These are phyloP conservation scores for Shinisaurus crocodilurus DNA, from an alignment of 2,113 vertebrate species.

Conservation along the genomic window DNA sequence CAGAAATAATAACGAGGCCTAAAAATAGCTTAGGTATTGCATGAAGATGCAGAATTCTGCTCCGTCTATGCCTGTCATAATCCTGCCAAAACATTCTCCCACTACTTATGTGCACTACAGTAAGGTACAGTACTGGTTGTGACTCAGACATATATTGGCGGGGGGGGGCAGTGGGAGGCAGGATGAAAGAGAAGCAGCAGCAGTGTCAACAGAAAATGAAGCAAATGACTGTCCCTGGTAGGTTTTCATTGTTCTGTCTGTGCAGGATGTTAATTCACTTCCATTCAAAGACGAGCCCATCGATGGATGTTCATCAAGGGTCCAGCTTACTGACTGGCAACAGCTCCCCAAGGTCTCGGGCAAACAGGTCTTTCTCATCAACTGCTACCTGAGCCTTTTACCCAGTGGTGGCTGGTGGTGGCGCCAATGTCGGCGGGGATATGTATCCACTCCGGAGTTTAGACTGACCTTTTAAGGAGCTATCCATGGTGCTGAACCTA, in stretches of 20 bases:
- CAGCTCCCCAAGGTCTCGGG: too few relatives aligned
- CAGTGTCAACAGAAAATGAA: neutral
- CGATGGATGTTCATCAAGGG: neutral
- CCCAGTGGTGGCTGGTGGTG: too few relatives aligned
- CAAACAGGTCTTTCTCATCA: too few relatives aligned
- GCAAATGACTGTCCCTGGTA: neutral
- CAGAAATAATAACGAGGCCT: constrained; percentile 23
- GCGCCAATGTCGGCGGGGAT: too few relatives aligned
- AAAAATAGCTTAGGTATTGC: constrained; percentile 20
- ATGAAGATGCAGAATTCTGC: neutral
- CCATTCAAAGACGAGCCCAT: neutral
- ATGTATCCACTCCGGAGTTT: neutral
- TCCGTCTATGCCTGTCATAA: neutral
- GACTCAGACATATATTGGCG: neutral
- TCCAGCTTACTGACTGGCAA: neutral
- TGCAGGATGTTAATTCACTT: neutral
- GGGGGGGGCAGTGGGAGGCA: neutral
- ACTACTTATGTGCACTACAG: constrained; percentile 9
- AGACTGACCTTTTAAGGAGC: neutral
- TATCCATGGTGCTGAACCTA: neutral
- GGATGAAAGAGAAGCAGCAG: neutral
- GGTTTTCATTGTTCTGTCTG: neutral
- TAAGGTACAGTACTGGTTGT: constrained; percentile 19
- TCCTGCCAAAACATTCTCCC: constrained; percentile 39
- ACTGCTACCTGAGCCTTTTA: too few relatives aligned